Evolutionary conservation across 2,888 invertebrate species (phyloP).

Genomic region (Drosophila rellima): DNA sequence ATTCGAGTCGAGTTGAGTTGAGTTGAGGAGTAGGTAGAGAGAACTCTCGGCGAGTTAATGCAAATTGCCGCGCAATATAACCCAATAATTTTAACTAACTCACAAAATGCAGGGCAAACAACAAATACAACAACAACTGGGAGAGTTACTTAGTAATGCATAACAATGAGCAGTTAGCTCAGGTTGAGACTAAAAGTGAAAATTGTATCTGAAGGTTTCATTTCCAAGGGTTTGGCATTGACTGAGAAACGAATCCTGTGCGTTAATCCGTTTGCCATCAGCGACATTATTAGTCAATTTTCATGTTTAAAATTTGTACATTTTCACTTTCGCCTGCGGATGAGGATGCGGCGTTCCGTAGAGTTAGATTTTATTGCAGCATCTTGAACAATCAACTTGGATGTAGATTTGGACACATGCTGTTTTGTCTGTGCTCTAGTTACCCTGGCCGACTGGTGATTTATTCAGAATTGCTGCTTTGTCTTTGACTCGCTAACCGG

Average conservation of each 20-base stretch:
- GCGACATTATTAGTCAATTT: constrained; percentile 84
- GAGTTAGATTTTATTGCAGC: constrained; percentile 85
- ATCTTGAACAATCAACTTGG: constrained; percentile 83
- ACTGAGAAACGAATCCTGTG: constrained; percentile 25
- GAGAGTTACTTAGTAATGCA: constrained; percentile 75
- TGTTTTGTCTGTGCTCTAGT: constrained; percentile 64
- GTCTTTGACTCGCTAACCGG: constrained; percentile 45
- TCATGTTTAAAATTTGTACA: constrained; percentile 49
- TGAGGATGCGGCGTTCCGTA: constrained; percentile 28
- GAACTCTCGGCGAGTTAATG: constrained; percentile 71
- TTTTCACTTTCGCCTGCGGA: constrained; percentile 47
- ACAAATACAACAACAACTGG: constrained; percentile 7
- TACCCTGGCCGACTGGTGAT: constrained; percentile 49
- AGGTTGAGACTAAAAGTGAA: constrained; percentile 21
- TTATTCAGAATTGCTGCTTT: constrained; percentile 58
- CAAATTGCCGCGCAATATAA: constrained; percentile 83
- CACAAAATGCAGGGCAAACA: constrained; percentile 47
- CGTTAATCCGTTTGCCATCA: constrained; percentile 83
- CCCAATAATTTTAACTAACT: constrained; percentile 79
- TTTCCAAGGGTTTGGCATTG: constrained; percentile 51
- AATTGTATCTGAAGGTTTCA: constrained; percentile 18
- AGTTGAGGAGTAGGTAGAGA: constrained; percentile 25
- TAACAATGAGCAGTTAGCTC: constrained; percentile 54
- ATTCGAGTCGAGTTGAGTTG: too few species aligned
- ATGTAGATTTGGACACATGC: constrained; percentile 57